phyloP scores from a whole-genome alignment of 2,888 invertebrate genomes.

The Didymodactylos carnosus region DNA sequence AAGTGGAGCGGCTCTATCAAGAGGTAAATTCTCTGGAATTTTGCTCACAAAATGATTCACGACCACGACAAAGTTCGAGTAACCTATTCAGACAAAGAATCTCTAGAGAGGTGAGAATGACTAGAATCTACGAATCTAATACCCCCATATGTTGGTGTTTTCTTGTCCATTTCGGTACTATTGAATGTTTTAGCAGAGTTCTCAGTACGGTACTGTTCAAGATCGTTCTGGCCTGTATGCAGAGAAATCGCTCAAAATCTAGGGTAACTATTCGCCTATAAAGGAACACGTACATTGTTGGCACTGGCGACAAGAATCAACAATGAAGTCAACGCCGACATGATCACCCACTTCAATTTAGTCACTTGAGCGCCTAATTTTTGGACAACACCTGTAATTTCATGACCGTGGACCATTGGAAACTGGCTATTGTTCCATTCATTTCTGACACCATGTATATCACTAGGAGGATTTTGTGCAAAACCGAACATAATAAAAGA shows the following conservation, averaged over 20 bases:
- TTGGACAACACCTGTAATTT: not conserved
- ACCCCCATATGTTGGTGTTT: not conserved
- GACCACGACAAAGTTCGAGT: not conserved
- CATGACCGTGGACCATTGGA: not conserved
- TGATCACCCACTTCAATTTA: not conserved
- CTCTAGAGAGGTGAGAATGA: no score
- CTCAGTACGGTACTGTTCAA: not conserved
- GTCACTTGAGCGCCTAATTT: not conserved
- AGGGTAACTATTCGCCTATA: not conserved
- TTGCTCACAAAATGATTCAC: not conserved
- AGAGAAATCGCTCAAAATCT: not conserved
- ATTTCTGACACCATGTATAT: not conserved
- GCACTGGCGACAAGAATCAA: not conserved
- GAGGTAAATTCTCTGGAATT: not conserved
- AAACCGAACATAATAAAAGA: not conserved
- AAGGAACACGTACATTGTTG: not conserved
- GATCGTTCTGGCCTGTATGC: not conserved
- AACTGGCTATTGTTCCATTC: not conserved
- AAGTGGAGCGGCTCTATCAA: not conserved
- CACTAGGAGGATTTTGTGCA: not conserved
- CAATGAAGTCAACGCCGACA: not conserved
- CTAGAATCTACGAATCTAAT: no score
- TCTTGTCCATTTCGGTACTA: not conserved
- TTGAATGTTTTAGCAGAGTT: not conserved
- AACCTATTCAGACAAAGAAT: no score